Evolutionary conservation across 1,140 invertebrate species (phyloP), one percentile per base, ranked within the genome.

Genomic region (Akabosia matsudoensis): DNA sequence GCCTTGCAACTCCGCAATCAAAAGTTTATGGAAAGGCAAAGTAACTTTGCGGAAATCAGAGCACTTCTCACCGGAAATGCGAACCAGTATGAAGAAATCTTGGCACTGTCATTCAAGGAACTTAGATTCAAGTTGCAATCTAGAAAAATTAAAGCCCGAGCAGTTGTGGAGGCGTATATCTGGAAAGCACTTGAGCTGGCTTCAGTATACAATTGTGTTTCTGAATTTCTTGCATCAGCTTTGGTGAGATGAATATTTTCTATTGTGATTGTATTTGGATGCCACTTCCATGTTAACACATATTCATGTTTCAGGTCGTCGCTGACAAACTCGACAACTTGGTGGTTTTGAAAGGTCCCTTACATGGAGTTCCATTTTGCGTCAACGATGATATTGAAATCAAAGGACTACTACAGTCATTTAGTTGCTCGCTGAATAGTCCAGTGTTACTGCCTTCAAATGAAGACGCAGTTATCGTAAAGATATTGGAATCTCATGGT

Each of bases 361-460:
- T 85, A 3, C 83, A 83, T 78, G 84, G 84, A 10, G 33, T 85
- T 10, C 85, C 85, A n/a, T 80, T 85, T 70, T 85, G 85, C 73
- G 78, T 85, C 30, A 85, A 84, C 74, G 84, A 85, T 33, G 81
- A 80, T 72, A 77, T 84, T 22, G 64, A 79, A n/a, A 72, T 87
- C n/a, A 75, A 84, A 80, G 86, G 85, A 16, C 4, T 45, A 22
- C 4, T 45, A 3, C 37, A 1, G 18, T 72, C 70, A 13, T 72
- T 72, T 22, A 72, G 70, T 28, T 34, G 70, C 70, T 34, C 33
- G 1, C 1, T 45, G 30, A 72, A 72, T 34, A 84, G 86, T 80
- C 87, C 87, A 70, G 82, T 82, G 33, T 86, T 83, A n/a, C 75
- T 84, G n/a, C 85, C 86, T 13, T 79, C 82, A 1, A 37, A n/a